Base-by-base conservation (phyloP, 64 coral and sea anemone genomes). In the Stylophora pistillata region DNA sequence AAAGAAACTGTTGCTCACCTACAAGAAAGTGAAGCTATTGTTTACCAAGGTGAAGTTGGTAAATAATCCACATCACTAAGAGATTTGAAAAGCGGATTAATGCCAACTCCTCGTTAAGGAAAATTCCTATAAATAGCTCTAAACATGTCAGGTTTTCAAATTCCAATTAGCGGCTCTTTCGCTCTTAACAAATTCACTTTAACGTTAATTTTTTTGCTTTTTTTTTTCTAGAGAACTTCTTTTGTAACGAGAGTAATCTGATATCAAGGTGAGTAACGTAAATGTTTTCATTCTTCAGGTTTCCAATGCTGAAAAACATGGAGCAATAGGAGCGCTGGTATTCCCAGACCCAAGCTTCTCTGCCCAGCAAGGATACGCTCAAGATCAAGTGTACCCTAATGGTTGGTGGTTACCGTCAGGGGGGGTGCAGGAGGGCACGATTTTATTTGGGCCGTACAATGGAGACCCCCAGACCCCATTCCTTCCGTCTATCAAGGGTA, bases 311-410 rank as follows among this genome's bases (percentile, higher is more conserved):
- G 88, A 88, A 34, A 83, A 71, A 72, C 18, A 93, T 32, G 91
- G 95, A 10, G 95, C 95, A 12, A 33, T 66, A 47, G 95, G 95
- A 16, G 88, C 68, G 0, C 15, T 97, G 13, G 61, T 97, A 21
- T 97, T 90, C 74, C 58, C 74, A 7, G 95, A 97, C 76, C 95
- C 95, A 27, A 47, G 33, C 31, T 76, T 93, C 26, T 93, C 93
- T 76, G 95, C 95, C 14, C 87, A 88, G 30, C 81, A 93, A 16
- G 88, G 91, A 68, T 84, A 84, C 62, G 23, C 32, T 27, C 41
- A 55, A 20, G 63, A 79, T 28, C 77, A 87, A 29, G 93, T 92
- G 7, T 97, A 90, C 64, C 95, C 95, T 5, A 73, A 60, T 20
- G 74, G 75, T 1, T 93, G 85, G 57, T 97, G 95, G 95, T 87